Conservation (phyloP, 2,113 vertebrate genomes). For the Sciurus niger region DNA sequence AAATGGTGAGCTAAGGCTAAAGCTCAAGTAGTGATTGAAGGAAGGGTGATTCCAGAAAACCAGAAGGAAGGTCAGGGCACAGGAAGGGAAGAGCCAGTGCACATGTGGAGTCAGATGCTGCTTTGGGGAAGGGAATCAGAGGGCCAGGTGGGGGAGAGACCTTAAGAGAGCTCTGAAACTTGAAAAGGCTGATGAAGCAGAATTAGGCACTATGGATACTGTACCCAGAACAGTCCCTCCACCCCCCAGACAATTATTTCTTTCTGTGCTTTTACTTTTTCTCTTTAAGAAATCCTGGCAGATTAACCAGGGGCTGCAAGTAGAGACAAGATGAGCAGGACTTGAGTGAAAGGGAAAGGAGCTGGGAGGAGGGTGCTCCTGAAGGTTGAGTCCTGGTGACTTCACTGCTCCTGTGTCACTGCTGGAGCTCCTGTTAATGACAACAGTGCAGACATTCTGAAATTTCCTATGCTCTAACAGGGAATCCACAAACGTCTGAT, state of each 20-base stretch:
- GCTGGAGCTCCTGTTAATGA: constrained; percentile 28
- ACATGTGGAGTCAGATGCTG: not conserved
- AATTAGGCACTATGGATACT: not conserved
- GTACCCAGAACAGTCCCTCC: not conserved
- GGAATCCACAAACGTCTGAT: constrained; percentile 74
- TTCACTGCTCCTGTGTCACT: not conserved
- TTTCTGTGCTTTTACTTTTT: not conserved
- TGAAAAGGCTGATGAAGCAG: not conserved
- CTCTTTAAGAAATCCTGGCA: not conserved
- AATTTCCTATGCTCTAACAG: constrained; percentile 77
- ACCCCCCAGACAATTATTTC: too few species aligned
- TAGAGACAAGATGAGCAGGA: not conserved
- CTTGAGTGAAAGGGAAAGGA: not conserved
- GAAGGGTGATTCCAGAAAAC: not conserved
- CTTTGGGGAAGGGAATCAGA: not conserved
- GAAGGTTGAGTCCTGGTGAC: not conserved
- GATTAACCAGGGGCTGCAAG: not conserved
- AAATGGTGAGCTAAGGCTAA: not conserved
- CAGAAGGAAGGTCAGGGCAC: not conserved
- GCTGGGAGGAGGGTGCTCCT: not conserved
- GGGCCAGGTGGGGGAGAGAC: not conserved
- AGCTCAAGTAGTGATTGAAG: not conserved
- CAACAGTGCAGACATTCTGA: constrained; percentile 72
- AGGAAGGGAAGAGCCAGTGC: not conserved
- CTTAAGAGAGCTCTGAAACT: not conserved